Evolutionary conservation across 2,797 vertebrate species (phyloP), one percentile per base, ranked within the genome.

Genomic region (Urosaurus nigricauda): DNA sequence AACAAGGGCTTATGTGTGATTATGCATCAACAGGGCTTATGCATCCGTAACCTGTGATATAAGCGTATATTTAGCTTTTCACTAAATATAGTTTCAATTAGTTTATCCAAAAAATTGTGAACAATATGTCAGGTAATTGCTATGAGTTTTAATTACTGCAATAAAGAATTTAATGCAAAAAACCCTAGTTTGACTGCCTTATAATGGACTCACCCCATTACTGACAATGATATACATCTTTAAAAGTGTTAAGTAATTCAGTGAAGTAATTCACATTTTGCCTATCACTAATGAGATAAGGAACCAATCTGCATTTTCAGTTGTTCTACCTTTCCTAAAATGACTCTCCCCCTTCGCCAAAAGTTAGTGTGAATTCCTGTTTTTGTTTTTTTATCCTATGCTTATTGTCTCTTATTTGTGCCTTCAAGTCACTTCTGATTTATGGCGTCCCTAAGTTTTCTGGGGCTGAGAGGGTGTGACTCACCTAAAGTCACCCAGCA

Each of bases 141-240:
- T 95, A 94, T 95, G 95, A 91, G 93, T 96, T 94, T 96, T 96
- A 96, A 97, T 96, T 95, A 95, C 94, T 94, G 70, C 94, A 94
- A 95, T 94, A 95, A 94, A 91, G 84, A 85, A 86, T 92, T 83
- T 88, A 91, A 94, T 95, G 95, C 95, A 95, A 60, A 92, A 94
- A 89, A 88, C 95, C 95, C 86, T 78, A 92, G 90, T 91, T 86
- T 94, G 92, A 85, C 90, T 92, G 83, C 43, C 81, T 88, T 94
- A 47, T 95, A 91, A 83, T 9, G 51, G 94, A 89, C 90, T 94
- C 93, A 94, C 95, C 96, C 96, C 93, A 93, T 95, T 95, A 93
- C 89, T 94, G 92, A 94, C 87, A 91, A 68, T 90, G 90, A 93
- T 93, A 93, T 63, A 92, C 92, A 95, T 94, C 88, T 95, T 96